phyloP scores from a whole-genome alignment of 2,113 vertebrate species.

The Emydura subglobosa region DNA sequence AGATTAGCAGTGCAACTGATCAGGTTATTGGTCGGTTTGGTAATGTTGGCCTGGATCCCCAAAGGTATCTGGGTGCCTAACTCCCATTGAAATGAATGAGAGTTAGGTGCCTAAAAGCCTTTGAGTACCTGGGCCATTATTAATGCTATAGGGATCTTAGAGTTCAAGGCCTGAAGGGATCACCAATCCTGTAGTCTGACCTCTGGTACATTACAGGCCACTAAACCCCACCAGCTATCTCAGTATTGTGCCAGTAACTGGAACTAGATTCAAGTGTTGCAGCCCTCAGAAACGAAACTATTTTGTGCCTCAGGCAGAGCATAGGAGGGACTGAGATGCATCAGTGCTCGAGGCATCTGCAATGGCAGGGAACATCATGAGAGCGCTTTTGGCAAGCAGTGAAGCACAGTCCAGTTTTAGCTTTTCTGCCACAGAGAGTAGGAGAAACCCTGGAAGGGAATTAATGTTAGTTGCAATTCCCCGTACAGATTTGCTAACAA shows the following conservation, averaged over 20 bases:
- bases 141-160: background rate
- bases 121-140: background rate
- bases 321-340: background rate
- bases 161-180: background rate
- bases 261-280: background rate
- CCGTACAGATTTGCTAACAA: background rate
- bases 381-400: background rate
- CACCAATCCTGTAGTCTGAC: background rate
- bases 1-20: background rate
- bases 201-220: background rate
- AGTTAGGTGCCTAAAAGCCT: background rate
- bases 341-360: too few species aligned
- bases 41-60: background rate
- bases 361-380: background rate
- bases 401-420: background rate
- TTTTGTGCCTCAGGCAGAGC: too few species aligned
- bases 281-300: background rate
- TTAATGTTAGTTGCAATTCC: background rate
- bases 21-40: background rate
- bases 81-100: background rate
- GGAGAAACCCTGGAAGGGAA: too few species aligned
- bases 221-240: background rate
- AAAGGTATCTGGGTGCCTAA: background rate
- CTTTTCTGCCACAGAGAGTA: background rate
- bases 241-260: background rate